These are phyloP conservation scores for Andricus grossulariae DNA, from an alignment of 1,140 invertebrate species.

Conservation along the genomic window DNA sequence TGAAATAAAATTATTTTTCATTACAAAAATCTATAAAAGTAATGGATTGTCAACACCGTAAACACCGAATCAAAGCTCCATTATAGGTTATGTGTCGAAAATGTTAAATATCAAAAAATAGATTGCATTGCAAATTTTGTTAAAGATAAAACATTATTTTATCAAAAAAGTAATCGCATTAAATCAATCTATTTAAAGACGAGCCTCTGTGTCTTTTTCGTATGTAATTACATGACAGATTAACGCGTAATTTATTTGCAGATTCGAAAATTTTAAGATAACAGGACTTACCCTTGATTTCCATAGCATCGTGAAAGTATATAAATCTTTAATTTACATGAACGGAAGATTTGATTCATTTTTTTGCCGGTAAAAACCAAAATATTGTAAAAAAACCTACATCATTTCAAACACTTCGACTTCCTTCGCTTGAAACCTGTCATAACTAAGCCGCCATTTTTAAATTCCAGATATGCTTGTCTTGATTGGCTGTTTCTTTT, in stretches of 20 bases:
- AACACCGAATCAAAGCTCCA: too few species aligned
- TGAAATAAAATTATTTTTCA: slow-evolving; percentile 1
- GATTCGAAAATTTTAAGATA: neutral
- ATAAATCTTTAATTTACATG: slow-evolving; percentile 42
- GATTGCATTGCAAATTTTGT: too few species aligned
- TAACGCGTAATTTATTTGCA: neutral
- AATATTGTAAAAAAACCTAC: slow-evolving; percentile 6
- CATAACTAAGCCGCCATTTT: neutral
- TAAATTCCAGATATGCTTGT: neutral
- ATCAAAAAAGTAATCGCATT: too few species aligned
- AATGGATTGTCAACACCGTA: too few species aligned
- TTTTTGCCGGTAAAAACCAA: slow-evolving; percentile 4
- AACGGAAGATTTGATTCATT: slow-evolving; percentile 43
- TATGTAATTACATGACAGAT: neutral
- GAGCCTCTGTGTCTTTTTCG: neutral
- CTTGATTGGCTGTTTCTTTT: neutral
- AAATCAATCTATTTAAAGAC: neutral
- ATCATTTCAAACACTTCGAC: neutral
- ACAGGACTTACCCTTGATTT: slow-evolving; percentile 52
- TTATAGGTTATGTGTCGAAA: too few species aligned
- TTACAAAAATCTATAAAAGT: too few species aligned
- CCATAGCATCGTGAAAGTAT: slow-evolving; percentile 42
- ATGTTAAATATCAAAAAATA: too few species aligned
- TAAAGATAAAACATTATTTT: too few species aligned
- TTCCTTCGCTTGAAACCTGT: neutral